Evolutionary conservation across 2,888 invertebrate genomes (phyloP).

Genomic region (Tipula vernalis): DNA sequence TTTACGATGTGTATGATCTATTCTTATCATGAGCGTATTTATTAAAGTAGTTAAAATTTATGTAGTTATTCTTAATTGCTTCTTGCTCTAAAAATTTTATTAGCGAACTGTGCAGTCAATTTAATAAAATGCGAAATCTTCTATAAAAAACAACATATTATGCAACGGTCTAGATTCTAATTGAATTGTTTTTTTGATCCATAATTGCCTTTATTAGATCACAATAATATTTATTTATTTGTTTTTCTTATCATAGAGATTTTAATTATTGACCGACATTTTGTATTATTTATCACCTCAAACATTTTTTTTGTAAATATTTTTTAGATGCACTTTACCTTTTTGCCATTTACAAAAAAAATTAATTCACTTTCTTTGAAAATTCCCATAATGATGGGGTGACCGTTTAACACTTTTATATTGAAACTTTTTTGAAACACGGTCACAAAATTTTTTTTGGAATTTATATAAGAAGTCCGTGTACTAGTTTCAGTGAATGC

Average conservation of each 20-base stretch:
- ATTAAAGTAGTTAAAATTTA: too few species aligned
- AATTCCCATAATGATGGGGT: background rate
- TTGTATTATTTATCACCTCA: too few species aligned
- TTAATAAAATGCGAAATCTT: background rate
- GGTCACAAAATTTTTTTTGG: too few species aligned
- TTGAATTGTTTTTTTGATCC: background rate
- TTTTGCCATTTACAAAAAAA: constrained; percentile 43
- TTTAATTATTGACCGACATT: background rate
- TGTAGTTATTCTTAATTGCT: too few species aligned
- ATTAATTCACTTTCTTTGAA: constrained; percentile 21
- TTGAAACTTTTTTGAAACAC: background rate
- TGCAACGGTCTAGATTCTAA: background rate
- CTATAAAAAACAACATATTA: background rate
- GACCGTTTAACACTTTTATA: background rate
- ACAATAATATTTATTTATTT: background rate
- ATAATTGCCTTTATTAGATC: background rate
- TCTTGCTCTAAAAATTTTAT: too few species aligned
- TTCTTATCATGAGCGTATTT: too few species aligned
- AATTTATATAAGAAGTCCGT: background rate
- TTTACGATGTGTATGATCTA: too few species aligned
- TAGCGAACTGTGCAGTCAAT: background rate
- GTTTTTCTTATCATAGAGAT: background rate
- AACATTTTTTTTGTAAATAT: constrained; percentile 8
- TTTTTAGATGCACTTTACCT: constrained; percentile 30
- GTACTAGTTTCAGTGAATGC: background rate